Evolutionary conservation across 2,888 invertebrate genomes (phyloP).

Genomic region (Sussaba pulchella): DNA sequence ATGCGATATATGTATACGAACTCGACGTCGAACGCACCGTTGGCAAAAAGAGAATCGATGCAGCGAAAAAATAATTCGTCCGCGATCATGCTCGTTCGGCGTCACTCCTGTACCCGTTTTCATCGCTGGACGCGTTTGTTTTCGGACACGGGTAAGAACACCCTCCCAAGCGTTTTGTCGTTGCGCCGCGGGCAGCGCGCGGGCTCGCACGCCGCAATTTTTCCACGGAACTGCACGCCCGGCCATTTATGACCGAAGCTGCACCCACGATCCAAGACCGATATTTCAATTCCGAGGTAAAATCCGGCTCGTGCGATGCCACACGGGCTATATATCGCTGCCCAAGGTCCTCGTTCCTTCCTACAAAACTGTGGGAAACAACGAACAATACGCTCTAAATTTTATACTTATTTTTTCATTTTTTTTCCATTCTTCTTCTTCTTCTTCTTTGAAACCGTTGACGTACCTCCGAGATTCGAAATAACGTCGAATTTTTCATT

Average conservation of each 20-base stretch:
- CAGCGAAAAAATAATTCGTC: background rate
- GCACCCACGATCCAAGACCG: constrained; percentile 45
- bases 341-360: constrained; percentile 46
- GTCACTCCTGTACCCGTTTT: constrained; percentile 72
- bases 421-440: constrained; percentile 11
- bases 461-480: background rate
- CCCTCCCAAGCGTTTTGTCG: constrained; percentile 61
- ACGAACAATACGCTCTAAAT: constrained; percentile 61
- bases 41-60: background rate
- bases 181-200: background rate
- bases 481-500: background rate
- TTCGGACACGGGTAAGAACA: constrained; percentile 74
- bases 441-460: no score
- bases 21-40: constrained; percentile 29
- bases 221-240: background rate
- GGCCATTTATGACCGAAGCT: constrained; percentile 18
- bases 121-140: constrained; percentile 47
- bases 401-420: constrained; percentile 2
- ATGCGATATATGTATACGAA: background rate
- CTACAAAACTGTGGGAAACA: constrained; percentile 36
- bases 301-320: constrained; percentile 22
- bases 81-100: constrained; percentile 49
- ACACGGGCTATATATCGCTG: constrained; percentile 27
- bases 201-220: background rate
- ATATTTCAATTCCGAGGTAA: constrained; percentile 56